phyloP scores from a whole-genome alignment of 2,888 invertebrate species.

The Amiota communis region DNA sequence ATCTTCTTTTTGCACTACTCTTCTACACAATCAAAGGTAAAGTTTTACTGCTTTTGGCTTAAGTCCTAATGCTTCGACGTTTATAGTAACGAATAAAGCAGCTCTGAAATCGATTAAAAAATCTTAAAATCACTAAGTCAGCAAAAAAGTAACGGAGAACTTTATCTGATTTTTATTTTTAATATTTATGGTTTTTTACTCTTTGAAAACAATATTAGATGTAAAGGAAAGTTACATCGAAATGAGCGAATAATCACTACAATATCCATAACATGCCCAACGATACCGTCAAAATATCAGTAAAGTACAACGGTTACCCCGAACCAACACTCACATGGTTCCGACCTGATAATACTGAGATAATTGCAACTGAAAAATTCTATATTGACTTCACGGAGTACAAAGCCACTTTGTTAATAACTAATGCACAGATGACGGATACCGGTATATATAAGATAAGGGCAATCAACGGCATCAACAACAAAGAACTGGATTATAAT shows the following conservation, averaged over 20 bases:
- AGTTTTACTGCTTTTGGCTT: too few species aligned
- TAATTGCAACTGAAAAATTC: conserved; percentile 62
- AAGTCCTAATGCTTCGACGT: too few species aligned
- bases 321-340: conserved; percentile 75
- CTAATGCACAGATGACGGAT: conserved; percentile 74
- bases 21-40: too few species aligned
- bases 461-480: conserved; percentile 74
- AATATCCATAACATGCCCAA: conserved; percentile 61
- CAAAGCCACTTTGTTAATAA: conserved; percentile 74
- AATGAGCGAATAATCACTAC: conserved; percentile 64
- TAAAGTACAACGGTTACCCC: conserved; percentile 76
- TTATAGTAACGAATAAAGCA: too few species aligned
- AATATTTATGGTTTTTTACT: not conserved
- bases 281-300: conserved; percentile 74
- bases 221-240: conserved; percentile 65
- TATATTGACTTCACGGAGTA: conserved; percentile 56
- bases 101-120: too few species aligned
- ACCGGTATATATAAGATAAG: conserved; percentile 77
- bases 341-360: conserved; percentile 61
- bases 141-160: too few species aligned
- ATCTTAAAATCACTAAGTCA: too few species aligned
- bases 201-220: conserved; percentile 42
- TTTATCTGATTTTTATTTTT: too few species aligned
- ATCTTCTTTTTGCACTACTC: too few species aligned
- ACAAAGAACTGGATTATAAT: conserved; percentile 73